Evolutionary conservation across 2,888 invertebrate genomes (phyloP), one percentile per base, ranked within the genome.

Genomic region (Eugnorisma glareosa): DNA sequence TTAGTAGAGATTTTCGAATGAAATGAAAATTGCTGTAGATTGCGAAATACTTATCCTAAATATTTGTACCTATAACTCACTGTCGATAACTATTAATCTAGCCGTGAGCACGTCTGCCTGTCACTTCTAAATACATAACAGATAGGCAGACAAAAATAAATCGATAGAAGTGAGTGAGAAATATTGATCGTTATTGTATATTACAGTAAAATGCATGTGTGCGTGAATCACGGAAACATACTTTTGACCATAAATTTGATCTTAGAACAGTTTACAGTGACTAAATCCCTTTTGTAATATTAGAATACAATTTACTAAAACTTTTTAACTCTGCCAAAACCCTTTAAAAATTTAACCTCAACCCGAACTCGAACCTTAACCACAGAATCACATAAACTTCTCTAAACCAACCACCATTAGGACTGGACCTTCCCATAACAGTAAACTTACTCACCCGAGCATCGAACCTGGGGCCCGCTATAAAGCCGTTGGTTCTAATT

Each of bases 401-500:
- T 64, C 48, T n/a, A 57, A 71, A 68, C 59, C 68, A 43, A 11
- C 31, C 18, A 57, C 68, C 73, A 79, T 82, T 84, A 82, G 35
- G 45, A 64, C 79, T 57, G 80, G 82, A 84, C 82, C 74, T 70
- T 18, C 24, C 72, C 48, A 73, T 77, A 77, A 82, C 54, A 61
- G 61, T 82, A 81, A 83, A 83, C 18, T 72, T 54, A 54, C 84
- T 70, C 84, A 43, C 31, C 61, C 85, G 82, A 15, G 71, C 71
- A 40, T 40, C 72, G 73, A 83, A 85, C 85, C 64, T 37, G 57
- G 37, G 64, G 28, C 72, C 68, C 57, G 40, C 82, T 74, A 71
- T 84, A 71, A 77, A 70, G 68, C 48, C 78, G 75, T 85, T 61
- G 64, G 18, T 74, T 71, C 84, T 82, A 82, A 82, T 82, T 82